Base-by-base conservation (phyloP, 2,888 invertebrate genomes). In the Drosophila lutescens region DNA sequence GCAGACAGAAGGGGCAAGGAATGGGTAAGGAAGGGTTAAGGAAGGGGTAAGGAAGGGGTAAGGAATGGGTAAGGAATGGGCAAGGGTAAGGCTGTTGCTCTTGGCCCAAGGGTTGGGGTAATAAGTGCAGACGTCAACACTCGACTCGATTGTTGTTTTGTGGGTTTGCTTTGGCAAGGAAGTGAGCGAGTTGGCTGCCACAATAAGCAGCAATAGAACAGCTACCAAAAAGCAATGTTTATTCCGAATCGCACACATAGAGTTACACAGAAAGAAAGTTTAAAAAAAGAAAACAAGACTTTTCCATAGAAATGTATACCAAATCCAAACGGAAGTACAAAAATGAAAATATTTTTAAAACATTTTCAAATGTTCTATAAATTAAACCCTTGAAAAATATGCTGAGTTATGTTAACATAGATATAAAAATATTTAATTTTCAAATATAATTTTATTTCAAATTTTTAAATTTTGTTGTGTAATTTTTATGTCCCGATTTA, bases 91-190 rank as follows among this genome's bases (percentile, higher is more conserved):
- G 34, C 12, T 34, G 34, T 15, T 23, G 20, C 12, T 20, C 13
- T 43, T n/a, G 17, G 36, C 15, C 47, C 12, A 30, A 12, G 23
- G 38, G 30, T 10, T 36, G 49, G 54, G 53, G 58, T 34, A 40
- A 72, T 54, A 77, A 86, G 72, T 80, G 84, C 89, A 86, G 84
- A 88, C 84, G 77, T 83, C 80, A 86, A 75, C 80, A 86, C 71
- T 73, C 60, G 26, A 50, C 41, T 17, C 58, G 56, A 49, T 66
- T 47, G 34, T 43, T 67, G 50, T 54, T 38, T 20, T 58, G 46
- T 53, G 61, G 20, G 43, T 55, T 61, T 56, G 50, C 38, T 54
- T 49, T 58, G 62, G 62, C 65, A 34, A 67, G 65, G 54, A 66
- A 68, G 63, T 72, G 69, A 44, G 51, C 59, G 49, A 46, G 51